Evolutionary conservation across 2,888 invertebrate genomes (phyloP).

Genomic region (Drosophila differens): DNA sequence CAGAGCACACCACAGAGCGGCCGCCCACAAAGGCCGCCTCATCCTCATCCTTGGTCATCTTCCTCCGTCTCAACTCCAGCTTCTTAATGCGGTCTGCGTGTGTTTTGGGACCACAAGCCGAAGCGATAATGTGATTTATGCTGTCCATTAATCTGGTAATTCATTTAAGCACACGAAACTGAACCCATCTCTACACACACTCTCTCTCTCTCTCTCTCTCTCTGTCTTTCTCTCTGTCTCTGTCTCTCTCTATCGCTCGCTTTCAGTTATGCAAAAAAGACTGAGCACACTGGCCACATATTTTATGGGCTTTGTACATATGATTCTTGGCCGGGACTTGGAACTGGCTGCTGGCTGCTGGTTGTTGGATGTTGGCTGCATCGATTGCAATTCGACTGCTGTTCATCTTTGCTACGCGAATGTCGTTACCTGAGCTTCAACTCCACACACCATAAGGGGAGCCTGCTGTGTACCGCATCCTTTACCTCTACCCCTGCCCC

Average conservation of each 20-base stretch:
- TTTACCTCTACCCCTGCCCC: background rate
- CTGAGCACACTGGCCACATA: conserved; percentile 58
- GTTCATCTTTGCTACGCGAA: conserved; percentile 78
- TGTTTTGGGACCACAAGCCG: conserved; percentile 74
- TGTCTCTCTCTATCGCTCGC: background rate
- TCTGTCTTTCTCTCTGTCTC: background rate
- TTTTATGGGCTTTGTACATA: conserved; percentile 80
- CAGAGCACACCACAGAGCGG: conserved; percentile 47
- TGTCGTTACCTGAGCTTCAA: conserved; percentile 61
- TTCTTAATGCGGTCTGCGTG: conserved; percentile 67
- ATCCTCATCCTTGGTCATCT: conserved; percentile 11
- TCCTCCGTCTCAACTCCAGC: conserved; percentile 16
- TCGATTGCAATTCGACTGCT: conserved; percentile 85
- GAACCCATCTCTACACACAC: conserved; percentile 51
- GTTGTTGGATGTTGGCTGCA: conserved; percentile 57
- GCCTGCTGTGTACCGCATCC: conserved; percentile 32
- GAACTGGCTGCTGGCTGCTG: conserved; percentile 28
- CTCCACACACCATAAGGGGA: conserved; percentile 8
- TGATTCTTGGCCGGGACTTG: conserved; percentile 62
- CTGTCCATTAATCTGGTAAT: conserved; percentile 85
- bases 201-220: conserved; percentile 8
- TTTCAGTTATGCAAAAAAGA: conserved; percentile 40
- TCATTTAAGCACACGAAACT: conserved; percentile 83
- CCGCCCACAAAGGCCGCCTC: conserved; percentile 76
- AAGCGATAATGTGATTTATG: conserved; percentile 86